phyloP scores from a whole-genome alignment of 2,888 invertebrate species.

The Tetragnatha montana region DNA sequence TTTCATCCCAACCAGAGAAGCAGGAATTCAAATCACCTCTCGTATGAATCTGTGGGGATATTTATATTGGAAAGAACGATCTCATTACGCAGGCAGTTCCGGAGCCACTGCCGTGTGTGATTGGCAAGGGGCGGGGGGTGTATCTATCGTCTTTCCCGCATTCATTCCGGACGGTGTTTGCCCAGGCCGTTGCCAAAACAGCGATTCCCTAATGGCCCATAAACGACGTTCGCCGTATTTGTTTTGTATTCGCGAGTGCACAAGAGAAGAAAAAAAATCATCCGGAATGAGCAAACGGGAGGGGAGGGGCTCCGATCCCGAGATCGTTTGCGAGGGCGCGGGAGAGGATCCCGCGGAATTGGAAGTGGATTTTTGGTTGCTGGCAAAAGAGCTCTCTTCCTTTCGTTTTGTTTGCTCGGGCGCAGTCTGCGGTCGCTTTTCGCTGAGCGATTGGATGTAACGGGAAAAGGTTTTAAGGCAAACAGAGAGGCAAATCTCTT shows the following conservation, averaged over 20 bases:
- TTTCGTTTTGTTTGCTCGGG: background rate
- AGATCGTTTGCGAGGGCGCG: conserved; percentile 46
- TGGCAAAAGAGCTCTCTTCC: background rate
- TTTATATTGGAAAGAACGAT: conserved; percentile 36
- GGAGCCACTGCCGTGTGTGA: conserved; percentile 43
- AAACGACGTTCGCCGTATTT: conserved; percentile 45
- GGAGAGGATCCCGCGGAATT: background rate
- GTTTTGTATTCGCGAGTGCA: conserved; percentile 50
- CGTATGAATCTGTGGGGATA: conserved; percentile 23
- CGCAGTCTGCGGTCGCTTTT: background rate
- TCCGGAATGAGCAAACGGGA: conserved; percentile 36
- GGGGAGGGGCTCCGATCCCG: conserved; percentile 24
- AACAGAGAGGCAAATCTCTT: background rate
- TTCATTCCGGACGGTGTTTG: conserved; percentile 44
- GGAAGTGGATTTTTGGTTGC: background rate
- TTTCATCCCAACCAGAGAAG: background rate
- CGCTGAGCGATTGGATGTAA: background rate
- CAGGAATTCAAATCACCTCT: conserved; percentile 16
- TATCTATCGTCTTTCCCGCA: conserved; percentile 45
- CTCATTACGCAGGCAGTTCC: conserved; percentile 36
- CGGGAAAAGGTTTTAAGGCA: background rate
- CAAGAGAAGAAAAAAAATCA: conserved; percentile 8
- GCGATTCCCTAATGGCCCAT: conserved; percentile 55
- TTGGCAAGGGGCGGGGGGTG: conserved; percentile 28
- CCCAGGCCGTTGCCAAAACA: conserved; percentile 30